These are phyloP conservation scores for Theodoxus fluviatilis DNA, from an alignment of 2,888 invertebrate species.

Conservation along the genomic window DNA sequence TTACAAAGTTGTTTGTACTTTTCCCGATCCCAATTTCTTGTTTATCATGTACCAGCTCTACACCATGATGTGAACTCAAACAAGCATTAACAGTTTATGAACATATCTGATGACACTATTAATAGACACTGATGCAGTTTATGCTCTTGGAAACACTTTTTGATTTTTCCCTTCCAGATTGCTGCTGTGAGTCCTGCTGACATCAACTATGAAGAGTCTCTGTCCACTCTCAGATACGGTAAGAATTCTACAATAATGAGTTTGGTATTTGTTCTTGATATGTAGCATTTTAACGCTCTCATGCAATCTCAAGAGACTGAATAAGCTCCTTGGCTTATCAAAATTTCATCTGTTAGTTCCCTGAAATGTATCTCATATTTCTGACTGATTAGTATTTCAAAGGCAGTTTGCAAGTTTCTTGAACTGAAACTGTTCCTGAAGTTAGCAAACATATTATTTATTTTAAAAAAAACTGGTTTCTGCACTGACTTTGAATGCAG, in stretches of 20 bases:
- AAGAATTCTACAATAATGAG: slow-evolving; percentile 36
- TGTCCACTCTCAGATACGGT: slow-evolving; percentile 69
- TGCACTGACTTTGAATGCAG: too few species aligned
- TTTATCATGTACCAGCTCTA: too few species aligned
- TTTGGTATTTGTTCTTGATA: too few species aligned
- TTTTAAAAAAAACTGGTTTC: background rate
- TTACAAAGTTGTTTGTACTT: too few species aligned
- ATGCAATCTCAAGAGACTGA: background rate
- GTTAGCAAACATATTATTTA: too few species aligned
- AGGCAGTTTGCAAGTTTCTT: background rate
- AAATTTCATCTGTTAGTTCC: background rate
- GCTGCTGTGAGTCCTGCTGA: slow-evolving; percentile 70
- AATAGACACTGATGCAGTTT: too few species aligned
- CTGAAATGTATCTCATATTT: background rate
- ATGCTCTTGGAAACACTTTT: background rate
- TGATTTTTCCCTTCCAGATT: slow-evolving; percentile 57
- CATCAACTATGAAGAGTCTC: slow-evolving; percentile 68
- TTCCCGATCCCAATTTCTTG: too few species aligned
- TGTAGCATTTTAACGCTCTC: background rate
- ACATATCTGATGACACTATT: too few species aligned
- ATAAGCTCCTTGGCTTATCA: background rate
- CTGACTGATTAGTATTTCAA: background rate
- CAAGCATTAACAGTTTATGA: too few species aligned
- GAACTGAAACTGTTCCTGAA: too few species aligned
- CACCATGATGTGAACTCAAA: too few species aligned